These are phyloP conservation scores for Dolichoris vasculosae DNA, from an alignment of 1,140 invertebrate species.

Conservation along the genomic window DNA sequence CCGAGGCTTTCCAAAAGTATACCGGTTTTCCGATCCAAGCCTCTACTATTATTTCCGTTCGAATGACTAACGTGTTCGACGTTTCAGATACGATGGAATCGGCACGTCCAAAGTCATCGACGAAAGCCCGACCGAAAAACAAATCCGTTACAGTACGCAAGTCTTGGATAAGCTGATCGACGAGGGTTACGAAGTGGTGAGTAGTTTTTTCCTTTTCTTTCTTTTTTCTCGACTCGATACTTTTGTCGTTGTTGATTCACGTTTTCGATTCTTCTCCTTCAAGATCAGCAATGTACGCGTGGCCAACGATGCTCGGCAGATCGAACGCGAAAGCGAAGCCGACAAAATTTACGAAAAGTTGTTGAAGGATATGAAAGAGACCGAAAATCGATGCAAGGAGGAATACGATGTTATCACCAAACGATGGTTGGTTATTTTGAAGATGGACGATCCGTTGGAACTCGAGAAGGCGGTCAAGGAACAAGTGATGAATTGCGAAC, in stretches of 20 bases:
- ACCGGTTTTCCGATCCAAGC: too few species aligned
- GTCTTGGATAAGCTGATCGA: conserved; percentile 77
- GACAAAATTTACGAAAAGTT: conserved; percentile 71
- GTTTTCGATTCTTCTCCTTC: neutral
- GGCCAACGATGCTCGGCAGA: conserved; percentile 83
- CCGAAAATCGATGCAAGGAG: conserved; percentile 78
- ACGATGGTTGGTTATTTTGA: conserved; percentile 83
- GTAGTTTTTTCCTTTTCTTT: conserved; percentile 28
- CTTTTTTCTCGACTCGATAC: too few species aligned
- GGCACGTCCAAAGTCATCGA: conserved; percentile 56
- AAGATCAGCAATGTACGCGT: conserved; percentile 80
- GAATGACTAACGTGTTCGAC: neutral
- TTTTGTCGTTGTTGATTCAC: too few species aligned
- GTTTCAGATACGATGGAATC: neutral
- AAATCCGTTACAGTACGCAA: conserved; percentile 77
- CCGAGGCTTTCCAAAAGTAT: conserved; percentile 77
- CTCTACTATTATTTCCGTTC: neutral
- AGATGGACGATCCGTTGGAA: conserved; percentile 85
- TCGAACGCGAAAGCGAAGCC: conserved; percentile 75
- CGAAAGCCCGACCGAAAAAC: conserved; percentile 75
- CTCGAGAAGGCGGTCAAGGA: conserved; percentile 82
- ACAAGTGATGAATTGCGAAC: conserved; percentile 83
- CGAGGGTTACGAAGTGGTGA: conserved; percentile 83
- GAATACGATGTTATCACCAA: conserved; percentile 83
- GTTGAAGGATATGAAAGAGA: conserved; percentile 80